Conservation (phyloP, 2,797 vertebrate genomes). For the Furcifer pardalis region DNA sequence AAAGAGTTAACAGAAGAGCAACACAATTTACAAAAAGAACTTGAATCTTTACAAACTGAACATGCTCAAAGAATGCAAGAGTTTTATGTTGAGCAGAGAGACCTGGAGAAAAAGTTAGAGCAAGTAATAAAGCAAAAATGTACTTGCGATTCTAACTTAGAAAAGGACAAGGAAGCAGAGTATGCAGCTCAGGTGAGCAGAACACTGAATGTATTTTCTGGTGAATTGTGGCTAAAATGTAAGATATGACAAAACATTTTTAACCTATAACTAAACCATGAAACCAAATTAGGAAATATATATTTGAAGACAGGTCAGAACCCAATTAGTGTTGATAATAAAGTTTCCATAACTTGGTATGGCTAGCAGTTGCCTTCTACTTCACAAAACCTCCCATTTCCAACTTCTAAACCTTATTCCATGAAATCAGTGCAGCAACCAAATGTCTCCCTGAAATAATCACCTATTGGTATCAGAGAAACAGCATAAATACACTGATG, state of each 20-base stretch:
- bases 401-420: too few relatives aligned
- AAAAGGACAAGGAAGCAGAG: conserved; percentile 91
- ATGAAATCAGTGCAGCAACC: too few relatives aligned
- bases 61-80: conserved; percentile 92
- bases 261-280: not conserved
- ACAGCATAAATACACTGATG: too few relatives aligned
- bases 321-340: too few relatives aligned
- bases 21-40: conserved; percentile 90
- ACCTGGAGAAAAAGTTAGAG: conserved; percentile 93
- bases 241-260: not conserved
- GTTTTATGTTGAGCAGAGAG: conserved; percentile 92
- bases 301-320: not conserved
- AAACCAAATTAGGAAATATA: conserved; percentile 1
- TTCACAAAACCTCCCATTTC: too few relatives aligned
- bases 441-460: too few relatives aligned
- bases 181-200: conserved; percentile 90
- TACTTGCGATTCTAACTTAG: conserved; percentile 87
- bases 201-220: not conserved
- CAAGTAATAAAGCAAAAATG: conserved; percentile 94
- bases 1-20: conserved; percentile 93
- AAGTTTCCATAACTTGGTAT: too few relatives aligned
- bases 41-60: conserved; percentile 92
- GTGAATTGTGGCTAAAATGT: not conserved
- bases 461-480: too few relatives aligned
- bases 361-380: too few relatives aligned